phyloP scores from a whole-genome alignment of 2,113 vertebrate genomes.

The Malaclemys terrapin region DNA sequence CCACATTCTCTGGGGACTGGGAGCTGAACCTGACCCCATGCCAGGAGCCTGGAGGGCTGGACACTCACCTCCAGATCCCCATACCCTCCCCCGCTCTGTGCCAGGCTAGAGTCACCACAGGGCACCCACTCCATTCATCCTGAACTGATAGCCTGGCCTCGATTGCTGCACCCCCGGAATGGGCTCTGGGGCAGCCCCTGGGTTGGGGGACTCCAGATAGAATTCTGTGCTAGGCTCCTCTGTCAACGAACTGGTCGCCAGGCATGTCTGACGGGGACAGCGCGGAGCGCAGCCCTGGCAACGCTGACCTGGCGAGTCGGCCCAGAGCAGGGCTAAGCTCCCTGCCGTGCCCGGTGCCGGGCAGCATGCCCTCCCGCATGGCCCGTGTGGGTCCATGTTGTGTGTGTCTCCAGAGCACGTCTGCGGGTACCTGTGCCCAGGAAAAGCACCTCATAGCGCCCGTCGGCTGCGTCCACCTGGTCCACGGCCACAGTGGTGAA shows the following conservation, averaged over 20 bases:
- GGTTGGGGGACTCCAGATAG: background rate
- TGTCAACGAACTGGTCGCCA: background rate
- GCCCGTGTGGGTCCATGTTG: slow-evolving; percentile 39
- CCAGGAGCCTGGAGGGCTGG: too few species aligned
- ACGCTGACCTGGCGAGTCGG: background rate
- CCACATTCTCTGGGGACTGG: too few species aligned
- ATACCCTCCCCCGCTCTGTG: too few species aligned
- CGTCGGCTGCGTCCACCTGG: slow-evolving; percentile 97
- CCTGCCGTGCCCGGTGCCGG: background rate
- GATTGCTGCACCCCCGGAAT: rapidly evolving
- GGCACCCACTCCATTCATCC: too few species aligned
- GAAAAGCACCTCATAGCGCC: slow-evolving; percentile 99
- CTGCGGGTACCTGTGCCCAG: slow-evolving; percentile 95
- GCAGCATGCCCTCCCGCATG: background rate
- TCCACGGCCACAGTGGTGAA: slow-evolving; percentile 98
- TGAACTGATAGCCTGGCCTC: rapidly evolving
- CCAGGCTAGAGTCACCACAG: too few species aligned
- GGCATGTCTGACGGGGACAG: background rate
- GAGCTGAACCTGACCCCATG: too few species aligned
- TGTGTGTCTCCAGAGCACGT: slow-evolving; percentile 71
- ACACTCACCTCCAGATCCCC: too few species aligned
- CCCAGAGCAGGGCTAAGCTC: background rate
- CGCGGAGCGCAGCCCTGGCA: background rate
- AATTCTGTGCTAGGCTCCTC: background rate
- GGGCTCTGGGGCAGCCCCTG: background rate